Percentiles rank a stretch among this genome's conserved stretches.
Evolutionary conservation across 1,140 invertebrate genomes (phyloP).

Genomic region (Ceratosolen solmsi): DNA sequence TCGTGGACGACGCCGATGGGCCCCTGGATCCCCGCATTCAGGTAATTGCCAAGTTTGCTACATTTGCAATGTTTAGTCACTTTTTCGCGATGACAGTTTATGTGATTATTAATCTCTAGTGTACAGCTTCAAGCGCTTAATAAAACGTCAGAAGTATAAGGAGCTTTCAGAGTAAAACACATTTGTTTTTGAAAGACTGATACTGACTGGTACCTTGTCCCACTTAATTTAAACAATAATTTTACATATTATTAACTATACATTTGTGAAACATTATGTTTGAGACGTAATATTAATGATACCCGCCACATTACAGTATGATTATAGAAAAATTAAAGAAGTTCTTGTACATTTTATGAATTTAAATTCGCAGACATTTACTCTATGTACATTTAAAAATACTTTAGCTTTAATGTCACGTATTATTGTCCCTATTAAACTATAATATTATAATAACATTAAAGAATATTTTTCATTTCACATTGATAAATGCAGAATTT

Average conservation of each 20-base stretch:
- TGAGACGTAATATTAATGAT: background rate
- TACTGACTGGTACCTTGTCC: constrained; percentile 67
- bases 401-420: background rate
- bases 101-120: background rate
- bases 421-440: background rate
- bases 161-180: background rate
- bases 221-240: constrained; percentile 62
- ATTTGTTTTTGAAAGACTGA: constrained; percentile 54
- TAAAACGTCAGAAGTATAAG: constrained; percentile 43
- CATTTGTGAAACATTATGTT: background rate
- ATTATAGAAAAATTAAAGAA: background rate
- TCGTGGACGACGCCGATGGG: constrained; percentile 68
- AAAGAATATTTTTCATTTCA: too few relatives aligned
- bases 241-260: constrained; percentile 6
- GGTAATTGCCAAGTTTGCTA: constrained; percentile 54
- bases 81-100: background rate
- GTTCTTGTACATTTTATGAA: background rate
- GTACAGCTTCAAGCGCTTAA: background rate
- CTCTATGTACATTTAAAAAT: background rate
- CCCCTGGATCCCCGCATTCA: constrained; percentile 71
- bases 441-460: too few relatives aligned
- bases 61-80: background rate
- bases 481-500: too few relatives aligned
- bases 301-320: background rate
- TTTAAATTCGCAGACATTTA: background rate